Percentiles rank a stretch among this genome's conserved stretches.
Conservation (phyloP, 2,113 vertebrate genomes). For the Tupaia chinensis region DNA sequence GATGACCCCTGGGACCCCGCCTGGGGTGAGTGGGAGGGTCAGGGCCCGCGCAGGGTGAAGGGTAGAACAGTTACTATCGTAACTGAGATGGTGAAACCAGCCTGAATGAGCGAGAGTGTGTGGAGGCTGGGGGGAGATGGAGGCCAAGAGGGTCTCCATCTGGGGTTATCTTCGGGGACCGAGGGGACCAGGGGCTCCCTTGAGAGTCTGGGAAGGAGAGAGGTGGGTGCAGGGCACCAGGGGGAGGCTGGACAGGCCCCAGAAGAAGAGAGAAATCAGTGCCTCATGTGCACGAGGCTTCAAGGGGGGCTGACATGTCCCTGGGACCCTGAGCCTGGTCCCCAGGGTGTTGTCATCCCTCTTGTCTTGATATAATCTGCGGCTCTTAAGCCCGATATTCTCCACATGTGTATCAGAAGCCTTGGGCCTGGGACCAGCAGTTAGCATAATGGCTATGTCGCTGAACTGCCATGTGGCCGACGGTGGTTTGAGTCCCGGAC, state of each 20-base stretch:
- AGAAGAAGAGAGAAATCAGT: background rate
- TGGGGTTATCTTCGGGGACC: no score
- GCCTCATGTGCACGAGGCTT: background rate
- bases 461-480: no score
- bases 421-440: background rate
- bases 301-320: background rate
- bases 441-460: no score
- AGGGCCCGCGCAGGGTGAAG: background rate
- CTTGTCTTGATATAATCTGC: no score
- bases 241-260: background rate
- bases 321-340: background rate
- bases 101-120: rapidly evolving
- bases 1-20: background rate
- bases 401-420: background rate
- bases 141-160: background rate
- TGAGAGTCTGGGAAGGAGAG: background rate
- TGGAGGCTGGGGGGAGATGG: background rate
- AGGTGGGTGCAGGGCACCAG: background rate
- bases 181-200: background rate
- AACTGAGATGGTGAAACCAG: background rate
- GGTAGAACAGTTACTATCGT: background rate
- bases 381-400: background rate
- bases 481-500: no score
- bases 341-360: background rate
- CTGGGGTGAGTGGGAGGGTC: background rate